Evolutionary conservation across 2,888 invertebrate species (phyloP).

Genomic region (Tipula helvola): DNA sequence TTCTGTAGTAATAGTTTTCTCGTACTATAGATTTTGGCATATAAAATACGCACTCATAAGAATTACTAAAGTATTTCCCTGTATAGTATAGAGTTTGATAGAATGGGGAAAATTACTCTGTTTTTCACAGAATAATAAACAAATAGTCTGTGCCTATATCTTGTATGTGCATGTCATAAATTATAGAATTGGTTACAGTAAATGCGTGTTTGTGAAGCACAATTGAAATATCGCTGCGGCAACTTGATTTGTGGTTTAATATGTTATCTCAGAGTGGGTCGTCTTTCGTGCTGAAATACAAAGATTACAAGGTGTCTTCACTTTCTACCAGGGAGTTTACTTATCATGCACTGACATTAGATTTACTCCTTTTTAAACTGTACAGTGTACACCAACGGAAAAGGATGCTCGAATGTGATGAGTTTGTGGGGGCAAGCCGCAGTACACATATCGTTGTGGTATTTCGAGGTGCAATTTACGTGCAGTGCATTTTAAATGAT

Average conservation of each 20-base stretch:
- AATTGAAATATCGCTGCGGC: neutral
- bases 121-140: no score
- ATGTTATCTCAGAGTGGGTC: conserved; percentile 26
- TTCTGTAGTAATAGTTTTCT: no score
- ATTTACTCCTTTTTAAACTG: conserved; percentile 85
- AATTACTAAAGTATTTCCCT: no score
- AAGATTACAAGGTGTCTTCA: conserved; percentile 12
- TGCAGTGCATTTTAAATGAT: conserved; percentile 91
- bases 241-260: neutral
- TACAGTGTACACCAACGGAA: conserved; percentile 92
- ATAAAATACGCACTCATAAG: no score
- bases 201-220: neutral
- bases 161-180: no score
- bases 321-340: conserved; percentile 17
- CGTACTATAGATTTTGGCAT: no score
- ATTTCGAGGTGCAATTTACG: conserved; percentile 89
- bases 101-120: no score
- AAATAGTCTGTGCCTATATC: no score
- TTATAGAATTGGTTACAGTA: no score
- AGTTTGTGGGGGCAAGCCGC: conserved; percentile 90
- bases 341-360: conserved; percentile 49
- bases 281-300: conserved; percentile 22
- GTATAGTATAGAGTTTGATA: no score
- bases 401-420: conserved; percentile 88
- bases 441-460: conserved; percentile 94